Percentiles rank a stretch among this genome's conserved stretches.
Evolutionary conservation across 1,140 invertebrate genomes (phyloP).

Genomic region (Brachionus paranguensis): DNA sequence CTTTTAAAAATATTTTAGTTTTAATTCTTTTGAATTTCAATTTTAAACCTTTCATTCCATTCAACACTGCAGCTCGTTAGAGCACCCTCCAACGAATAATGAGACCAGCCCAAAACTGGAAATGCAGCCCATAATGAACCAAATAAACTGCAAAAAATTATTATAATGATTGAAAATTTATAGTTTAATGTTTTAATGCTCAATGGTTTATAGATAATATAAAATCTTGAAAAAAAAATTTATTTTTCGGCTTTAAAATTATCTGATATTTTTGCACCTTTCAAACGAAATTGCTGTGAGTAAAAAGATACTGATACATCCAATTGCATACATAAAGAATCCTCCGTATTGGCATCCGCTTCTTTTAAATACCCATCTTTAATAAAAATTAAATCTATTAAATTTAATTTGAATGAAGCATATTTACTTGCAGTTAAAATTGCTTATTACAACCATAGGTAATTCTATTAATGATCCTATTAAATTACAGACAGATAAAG

Average conservation of each 20-base stretch:
- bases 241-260: not conserved
- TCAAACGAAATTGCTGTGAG: not conserved
- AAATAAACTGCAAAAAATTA: not conserved
- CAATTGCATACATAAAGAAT: conserved; percentile 25
- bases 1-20: too few species aligned
- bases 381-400: too few species aligned
- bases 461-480: not conserved
- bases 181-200: not conserved
- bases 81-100: conserved; percentile 19
- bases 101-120: conserved; percentile 11
- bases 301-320: conserved; percentile 11
- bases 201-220: conserved; percentile 8
- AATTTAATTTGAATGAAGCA: too few species aligned
- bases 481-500: not conserved
- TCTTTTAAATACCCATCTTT: not conserved
- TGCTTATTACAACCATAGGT: not conserved
- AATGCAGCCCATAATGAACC: not conserved
- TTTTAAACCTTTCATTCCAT: conserved; percentile 27
- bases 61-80: conserved; percentile 2
- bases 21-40: too few species aligned
- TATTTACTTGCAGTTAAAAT: conserved; percentile 10
- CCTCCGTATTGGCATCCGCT: not conserved
- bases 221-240: not conserved
- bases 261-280: not conserved
- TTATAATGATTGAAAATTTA: not conserved